A percentile compares a stretch with the other conserved stretches of the same genome.
Evolutionary conservation across 92 coral and sea anemone genomes (phyloP).

Genomic region (Heliopora coerulea): DNA sequence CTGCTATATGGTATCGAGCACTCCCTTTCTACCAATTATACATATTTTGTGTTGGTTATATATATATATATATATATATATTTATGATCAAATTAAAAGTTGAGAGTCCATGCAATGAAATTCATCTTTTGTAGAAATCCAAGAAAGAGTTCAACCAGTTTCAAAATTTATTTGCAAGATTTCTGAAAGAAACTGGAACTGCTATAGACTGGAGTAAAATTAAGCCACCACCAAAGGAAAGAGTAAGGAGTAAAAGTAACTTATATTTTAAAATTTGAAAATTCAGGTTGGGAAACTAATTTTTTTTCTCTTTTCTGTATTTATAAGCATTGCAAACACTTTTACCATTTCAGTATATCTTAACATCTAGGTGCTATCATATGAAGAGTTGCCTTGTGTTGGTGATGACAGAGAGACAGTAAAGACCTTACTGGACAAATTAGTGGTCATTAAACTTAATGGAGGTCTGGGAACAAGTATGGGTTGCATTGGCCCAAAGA

Average conservation of each 20-base stretch:
- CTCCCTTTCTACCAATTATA: too few species aligned
- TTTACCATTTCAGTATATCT: background rate
- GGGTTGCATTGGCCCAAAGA: slow-evolving; percentile 96
- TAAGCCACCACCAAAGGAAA: slow-evolving; percentile 89
- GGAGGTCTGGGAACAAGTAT: slow-evolving; percentile 98
- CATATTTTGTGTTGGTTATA: too few species aligned
- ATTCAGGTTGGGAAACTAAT: too few species aligned
- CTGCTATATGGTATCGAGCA: too few species aligned
- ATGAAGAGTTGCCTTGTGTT: slow-evolving; percentile 49
- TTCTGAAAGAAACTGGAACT: slow-evolving; percentile 85
- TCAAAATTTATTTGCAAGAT: slow-evolving; percentile 75
- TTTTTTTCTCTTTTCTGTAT: too few species aligned
- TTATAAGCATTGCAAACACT: background rate
- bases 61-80: background rate
- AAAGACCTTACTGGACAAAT: slow-evolving; percentile 68
- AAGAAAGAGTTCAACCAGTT: slow-evolving; percentile 59
- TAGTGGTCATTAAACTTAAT: slow-evolving; percentile 91
- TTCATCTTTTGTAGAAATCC: slow-evolving; percentile 53
- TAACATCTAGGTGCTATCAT: slow-evolving; percentile 60
- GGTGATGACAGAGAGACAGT: slow-evolving; percentile 38
- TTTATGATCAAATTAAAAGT: background rate
- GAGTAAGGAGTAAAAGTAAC: slow-evolving; percentile 71
- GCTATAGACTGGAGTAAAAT: slow-evolving; percentile 92
- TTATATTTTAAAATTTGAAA: too few species aligned
- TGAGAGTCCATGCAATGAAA: background rate